Percentiles rank a stretch among this genome's conserved stretches.
These are phyloP conservation scores for Trematocara caparti DNA, from an alignment of 2,797 vertebrate species.

Conservation along the genomic window DNA sequence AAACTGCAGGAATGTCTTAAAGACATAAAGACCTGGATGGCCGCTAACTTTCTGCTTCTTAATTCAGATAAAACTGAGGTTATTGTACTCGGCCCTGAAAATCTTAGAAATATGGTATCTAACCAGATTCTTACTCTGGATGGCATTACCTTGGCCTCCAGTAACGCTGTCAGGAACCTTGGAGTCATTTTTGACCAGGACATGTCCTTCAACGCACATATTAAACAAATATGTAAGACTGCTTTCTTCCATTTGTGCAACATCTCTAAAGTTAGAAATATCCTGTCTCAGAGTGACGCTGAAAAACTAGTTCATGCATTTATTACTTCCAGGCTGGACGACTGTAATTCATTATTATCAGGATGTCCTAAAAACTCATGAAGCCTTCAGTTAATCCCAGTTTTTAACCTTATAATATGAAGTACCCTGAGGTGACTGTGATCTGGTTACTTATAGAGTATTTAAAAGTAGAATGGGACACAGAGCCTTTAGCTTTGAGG, in stretches of 20 bases:
- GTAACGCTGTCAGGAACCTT: too few relatives aligned
- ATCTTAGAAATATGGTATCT: too few relatives aligned
- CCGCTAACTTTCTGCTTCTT: too few relatives aligned
- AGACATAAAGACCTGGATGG: too few relatives aligned
- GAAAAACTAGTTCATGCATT: background rate
- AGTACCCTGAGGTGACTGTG: background rate
- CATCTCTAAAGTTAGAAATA: background rate
- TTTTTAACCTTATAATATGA: background rate
- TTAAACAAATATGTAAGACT: too few relatives aligned
- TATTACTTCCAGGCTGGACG: background rate
- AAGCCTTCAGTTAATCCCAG: background rate
- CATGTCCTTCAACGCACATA: rapidly evolving
- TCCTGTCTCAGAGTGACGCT: background rate
- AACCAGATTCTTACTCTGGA: too few relatives aligned
- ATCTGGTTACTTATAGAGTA: background rate
- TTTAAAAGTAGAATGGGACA: background rate
- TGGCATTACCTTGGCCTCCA: too few relatives aligned
- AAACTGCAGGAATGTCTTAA: too few relatives aligned
- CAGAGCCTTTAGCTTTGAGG: background rate
- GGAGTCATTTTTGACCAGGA: too few relatives aligned
- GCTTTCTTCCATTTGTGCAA: too few relatives aligned
- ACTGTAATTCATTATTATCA: background rate
- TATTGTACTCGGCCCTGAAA: too few relatives aligned
- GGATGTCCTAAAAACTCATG: rapidly evolving
- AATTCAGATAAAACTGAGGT: too few relatives aligned